phyloP scores from a whole-genome alignment of 2,113 vertebrate genomes.

The Bujurquina vittata region DNA sequence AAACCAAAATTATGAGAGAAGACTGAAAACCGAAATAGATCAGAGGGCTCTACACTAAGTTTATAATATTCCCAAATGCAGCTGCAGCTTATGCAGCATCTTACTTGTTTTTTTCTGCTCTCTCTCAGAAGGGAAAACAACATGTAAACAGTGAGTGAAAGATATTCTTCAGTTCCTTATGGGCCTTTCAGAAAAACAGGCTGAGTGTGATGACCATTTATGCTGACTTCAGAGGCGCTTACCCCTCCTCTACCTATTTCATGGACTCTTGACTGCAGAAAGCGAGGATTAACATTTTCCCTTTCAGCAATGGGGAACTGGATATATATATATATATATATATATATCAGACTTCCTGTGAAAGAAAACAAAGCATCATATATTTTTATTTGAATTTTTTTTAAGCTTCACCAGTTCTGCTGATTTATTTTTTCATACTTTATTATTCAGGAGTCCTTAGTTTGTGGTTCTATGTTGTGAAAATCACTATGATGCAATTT shows the following conservation, averaged over 20 bases:
- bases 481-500: neutral
- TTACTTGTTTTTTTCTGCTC: slow-evolving; percentile 9
- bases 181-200: neutral
- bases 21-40: neutral
- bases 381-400: slow-evolving; percentile 13
- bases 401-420: slow-evolving; percentile 28
- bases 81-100: neutral
- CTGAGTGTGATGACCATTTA: slow-evolving; percentile 31
- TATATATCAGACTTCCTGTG: slow-evolving; percentile 36
- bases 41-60: neutral
- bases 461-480: neutral
- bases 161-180: neutral
- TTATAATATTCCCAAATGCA: neutral
- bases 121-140: neutral
- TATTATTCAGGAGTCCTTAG: slow-evolving; percentile 6
- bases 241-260: slow-evolving; percentile 57
- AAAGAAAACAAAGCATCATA: slow-evolving; percentile 33
- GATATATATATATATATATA: slow-evolving; percentile 3
- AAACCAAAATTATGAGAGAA: slow-evolving; percentile 9
- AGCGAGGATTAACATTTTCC: slow-evolving; percentile 51
- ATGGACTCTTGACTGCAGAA: slow-evolving; percentile 67
- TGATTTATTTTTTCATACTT: slow-evolving; percentile 26
- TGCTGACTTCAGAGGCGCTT: slow-evolving; percentile 33
- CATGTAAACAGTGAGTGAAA: slow-evolving; percentile 31
- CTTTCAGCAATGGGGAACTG: slow-evolving; percentile 4